Base-by-base conservation (phyloP, 1,140 invertebrate species). In the Solenopsis fugax region DNA sequence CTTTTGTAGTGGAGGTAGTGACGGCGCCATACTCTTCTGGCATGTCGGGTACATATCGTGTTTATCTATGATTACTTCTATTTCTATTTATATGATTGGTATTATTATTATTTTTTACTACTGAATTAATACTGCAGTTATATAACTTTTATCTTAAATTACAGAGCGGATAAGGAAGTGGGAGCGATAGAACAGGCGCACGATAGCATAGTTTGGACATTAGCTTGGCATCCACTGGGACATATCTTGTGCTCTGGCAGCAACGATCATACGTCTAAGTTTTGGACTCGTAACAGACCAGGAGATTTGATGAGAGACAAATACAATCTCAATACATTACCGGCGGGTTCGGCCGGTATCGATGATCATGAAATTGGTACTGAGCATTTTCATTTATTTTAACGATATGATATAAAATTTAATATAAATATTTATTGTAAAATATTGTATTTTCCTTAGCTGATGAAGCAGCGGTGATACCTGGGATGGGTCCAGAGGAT, bases 181-280 rank as follows among this genome's bases (percentile, higher is more conserved):
- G 99, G 99, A 5, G 97, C 98, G 37, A 99, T 99, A 92, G 99
- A 99, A 95, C 97, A 99, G 93, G 99, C 99, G 37, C 99, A 99
- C 95, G 99, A 99, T 94, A 99, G 98, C 92, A 99, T 99, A 93
- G 98, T 99, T 1, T 99, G 99, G 99, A 98, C 98, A 18, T 95
- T 99, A 88, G 98, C 98, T 29, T 99, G 99, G 99, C 99, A 99
- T 96, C 99, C 99, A 1, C 94, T 99, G 6, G 99, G 99, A 7
- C 99, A 99, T 94, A 99, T 99, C 90, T 95, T 99, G 3, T 99
- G 98, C 92, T 99, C 99, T 4, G 99, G 99, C 6, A 99, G 99
- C 34, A 99, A 99, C 95, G 99, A 99, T 96, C 99, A 99, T 92
- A 98, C 98, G 5, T 99, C 97, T 69, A 99, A 99, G 96, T 99